Base-by-base conservation (phyloP, 1,140 invertebrate genomes). In the Trichonephila clavata region DNA sequence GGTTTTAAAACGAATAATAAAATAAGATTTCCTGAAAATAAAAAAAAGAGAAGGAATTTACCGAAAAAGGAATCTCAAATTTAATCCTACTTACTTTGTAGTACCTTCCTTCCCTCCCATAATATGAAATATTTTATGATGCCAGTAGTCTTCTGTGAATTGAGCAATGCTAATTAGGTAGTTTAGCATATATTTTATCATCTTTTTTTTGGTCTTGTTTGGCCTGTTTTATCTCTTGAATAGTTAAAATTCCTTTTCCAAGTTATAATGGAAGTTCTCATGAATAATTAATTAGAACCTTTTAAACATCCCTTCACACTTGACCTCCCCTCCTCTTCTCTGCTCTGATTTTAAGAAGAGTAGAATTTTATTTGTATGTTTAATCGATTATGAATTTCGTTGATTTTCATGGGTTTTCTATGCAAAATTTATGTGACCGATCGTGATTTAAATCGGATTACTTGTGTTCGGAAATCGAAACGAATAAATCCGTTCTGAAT, bases 201-300 rank as follows among this genome's bases (percentile, higher is more conserved):
- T 77, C 16, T 18, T 16, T 77, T 20, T 39, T 77, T 32, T 32
- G 39, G 14, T 68, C 24, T 14, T 68, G 16, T 39, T 43, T 59
- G 81, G 50, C 10, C 13, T 43, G 81, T 83, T 83, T 83, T 59
- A 83, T 59, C 24, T 59, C 24, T 50, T 13, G 50, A 83, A 59
- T 57, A 83, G 81, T 83, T 83, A 61, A 86, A 86, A 86, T 61
- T 86, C 18, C 84, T 86, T 86, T 86, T 32, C 84, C 27, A 50
- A 18, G 60, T 60, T 86, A 63, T 61, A 50, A 86, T 86, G 57
- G 84, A 60, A 16, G 84, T 5, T 63, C 60, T 86, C 84, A 86
- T 86, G 84, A 86, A 86, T 86, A 86, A 86, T 86, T 86, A 86
- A 86, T 63, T 86, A 27, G 32, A 14, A 0, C 50, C 84, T 63